A percentile compares a stretch with the other conserved stretches of the same genome.
Conservation (phyloP, 2,797 vertebrate genomes). For the Sus cebifrons region DNA sequence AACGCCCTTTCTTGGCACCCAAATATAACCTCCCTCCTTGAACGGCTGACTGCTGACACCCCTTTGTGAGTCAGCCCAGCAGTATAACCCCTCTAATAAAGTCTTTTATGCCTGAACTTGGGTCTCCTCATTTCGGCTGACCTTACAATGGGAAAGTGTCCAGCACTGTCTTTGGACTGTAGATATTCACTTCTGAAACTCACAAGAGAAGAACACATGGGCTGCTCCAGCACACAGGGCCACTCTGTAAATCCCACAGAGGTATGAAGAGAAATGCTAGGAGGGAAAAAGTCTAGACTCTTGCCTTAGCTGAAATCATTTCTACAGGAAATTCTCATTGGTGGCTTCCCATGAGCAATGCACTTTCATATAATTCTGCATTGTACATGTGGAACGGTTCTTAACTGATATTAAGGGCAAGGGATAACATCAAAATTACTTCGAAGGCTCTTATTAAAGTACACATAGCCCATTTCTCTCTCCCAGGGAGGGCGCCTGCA, state of each 20-base stretch:
- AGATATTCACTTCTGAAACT: neutral
- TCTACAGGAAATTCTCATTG: neutral
- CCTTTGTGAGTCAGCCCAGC: too few relatives aligned
- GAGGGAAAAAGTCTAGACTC: neutral
- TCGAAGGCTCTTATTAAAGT: neutral
- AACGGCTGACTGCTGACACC: too few relatives aligned
- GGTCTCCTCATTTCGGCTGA: too few relatives aligned
- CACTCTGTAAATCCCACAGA: neutral
- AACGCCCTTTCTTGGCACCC: too few relatives aligned
- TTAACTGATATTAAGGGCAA: neutral
- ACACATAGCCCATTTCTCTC: fast-evolving
- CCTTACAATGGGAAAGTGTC: neutral
- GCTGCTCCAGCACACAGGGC: neutral
- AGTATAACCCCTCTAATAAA: too few relatives aligned
- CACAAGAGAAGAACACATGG: neutral
- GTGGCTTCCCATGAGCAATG: neutral
- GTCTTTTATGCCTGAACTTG: too few relatives aligned
- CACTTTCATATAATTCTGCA: neutral
- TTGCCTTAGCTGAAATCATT: neutral
- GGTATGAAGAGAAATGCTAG: neutral
- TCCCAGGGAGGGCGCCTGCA: neutral
- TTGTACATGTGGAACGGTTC: neutral
- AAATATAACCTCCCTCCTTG: too few relatives aligned
- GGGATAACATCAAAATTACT: neutral
- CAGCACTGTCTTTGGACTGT: neutral